phyloP scores from a whole-genome alignment of 2,113 vertebrate species.

The Nothoprocta pentlandii region DNA sequence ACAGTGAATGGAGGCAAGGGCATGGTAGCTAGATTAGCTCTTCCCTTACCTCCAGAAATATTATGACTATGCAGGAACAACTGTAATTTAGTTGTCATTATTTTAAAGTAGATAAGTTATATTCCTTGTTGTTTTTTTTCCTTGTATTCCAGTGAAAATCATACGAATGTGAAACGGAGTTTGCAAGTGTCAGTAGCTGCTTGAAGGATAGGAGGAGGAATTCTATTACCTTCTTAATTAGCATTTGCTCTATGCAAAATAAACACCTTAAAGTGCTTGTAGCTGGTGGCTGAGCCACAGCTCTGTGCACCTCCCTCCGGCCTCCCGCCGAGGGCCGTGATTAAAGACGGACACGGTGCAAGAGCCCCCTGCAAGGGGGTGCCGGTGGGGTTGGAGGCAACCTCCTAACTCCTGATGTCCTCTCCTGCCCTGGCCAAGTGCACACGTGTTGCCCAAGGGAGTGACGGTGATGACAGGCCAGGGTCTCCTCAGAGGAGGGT shows the following conservation, averaged over 20 bases:
- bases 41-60: neutral
- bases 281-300: neutral
- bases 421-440: too few relatives aligned
- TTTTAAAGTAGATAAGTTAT: neutral
- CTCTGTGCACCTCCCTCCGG: neutral
- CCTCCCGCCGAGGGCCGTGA: neutral
- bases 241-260: neutral
- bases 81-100: neutral
- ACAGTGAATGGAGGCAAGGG: neutral
- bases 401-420: neutral
- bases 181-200: neutral
- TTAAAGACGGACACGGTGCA: neutral
- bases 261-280: neutral
- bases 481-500: conserved; percentile 31
- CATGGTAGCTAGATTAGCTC: neutral
- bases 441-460: neutral
- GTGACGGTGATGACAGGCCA: neutral
- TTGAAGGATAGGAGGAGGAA: neutral
- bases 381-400: neutral
- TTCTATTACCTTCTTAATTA: conserved; percentile 15
- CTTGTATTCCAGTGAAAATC: neutral
- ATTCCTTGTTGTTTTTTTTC: neutral
- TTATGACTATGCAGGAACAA: fast-evolving
- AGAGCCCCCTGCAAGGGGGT: neutral
- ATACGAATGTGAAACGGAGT: neutral